Conservation (phyloP, 2,113 vertebrate genomes). For the Bolborhynchus lineola region DNA sequence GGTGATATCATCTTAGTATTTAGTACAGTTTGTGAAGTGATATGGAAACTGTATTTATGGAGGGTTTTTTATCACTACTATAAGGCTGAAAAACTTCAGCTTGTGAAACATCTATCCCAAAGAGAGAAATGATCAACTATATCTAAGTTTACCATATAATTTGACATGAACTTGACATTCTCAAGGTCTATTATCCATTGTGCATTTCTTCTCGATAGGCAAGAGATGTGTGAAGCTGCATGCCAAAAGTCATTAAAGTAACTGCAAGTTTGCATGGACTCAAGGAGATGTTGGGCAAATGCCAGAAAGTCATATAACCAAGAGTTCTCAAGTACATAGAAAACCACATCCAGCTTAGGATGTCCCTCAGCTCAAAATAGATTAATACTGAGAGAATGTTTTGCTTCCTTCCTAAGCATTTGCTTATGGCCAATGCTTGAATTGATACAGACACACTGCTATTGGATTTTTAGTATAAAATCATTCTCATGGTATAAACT, state of each 20-base stretch:
- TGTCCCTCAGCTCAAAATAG: constrained; percentile 40
- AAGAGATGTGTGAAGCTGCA: constrained; percentile 12
- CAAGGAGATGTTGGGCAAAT: not conserved
- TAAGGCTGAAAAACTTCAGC: not conserved
- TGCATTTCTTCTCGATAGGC: not conserved
- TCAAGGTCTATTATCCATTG: not conserved
- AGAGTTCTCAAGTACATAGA: not conserved
- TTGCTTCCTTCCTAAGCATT: constrained; percentile 26
- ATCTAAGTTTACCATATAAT: not conserved
- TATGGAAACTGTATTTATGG: not conserved
- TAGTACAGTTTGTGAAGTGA: constrained; percentile 10
- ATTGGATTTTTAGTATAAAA: not conserved
- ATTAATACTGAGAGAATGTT: constrained; percentile 6
- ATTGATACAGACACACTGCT: not conserved
- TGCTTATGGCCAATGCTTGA: not conserved
- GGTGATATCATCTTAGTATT: constrained; percentile 43
- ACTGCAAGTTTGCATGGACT: not conserved
- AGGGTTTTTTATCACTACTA: not conserved
- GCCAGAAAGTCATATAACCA: constrained; percentile 18
- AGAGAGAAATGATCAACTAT: constrained; percentile 34
- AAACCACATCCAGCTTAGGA: constrained; percentile 24
- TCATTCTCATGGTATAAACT: not conserved
- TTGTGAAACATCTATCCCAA: not conserved
- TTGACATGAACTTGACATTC: constrained; percentile 10
- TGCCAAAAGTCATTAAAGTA: constrained; percentile 42